Evolutionary conservation across 2,797 vertebrate genomes (phyloP).

Genomic region (Neosilurus hyrtlii): DNA sequence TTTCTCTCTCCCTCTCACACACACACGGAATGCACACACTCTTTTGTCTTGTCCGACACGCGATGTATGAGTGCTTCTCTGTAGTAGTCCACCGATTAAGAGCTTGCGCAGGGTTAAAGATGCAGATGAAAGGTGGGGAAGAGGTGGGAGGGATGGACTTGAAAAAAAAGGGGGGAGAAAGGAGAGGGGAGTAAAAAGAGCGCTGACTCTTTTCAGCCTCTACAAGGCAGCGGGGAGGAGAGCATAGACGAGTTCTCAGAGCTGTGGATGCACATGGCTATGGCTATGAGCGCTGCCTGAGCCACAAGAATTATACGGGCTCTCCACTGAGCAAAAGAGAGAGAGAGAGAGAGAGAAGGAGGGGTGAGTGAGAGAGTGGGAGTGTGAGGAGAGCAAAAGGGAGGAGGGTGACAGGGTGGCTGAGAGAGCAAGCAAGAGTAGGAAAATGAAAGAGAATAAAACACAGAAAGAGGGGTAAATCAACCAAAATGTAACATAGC

Average conservation of each 20-base stretch:
- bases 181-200: constrained; percentile 6
- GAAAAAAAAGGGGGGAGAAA: constrained; percentile 11
- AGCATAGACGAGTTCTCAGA: constrained; percentile 85
- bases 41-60: constrained; percentile 23
- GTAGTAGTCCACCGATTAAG: constrained; percentile 41
- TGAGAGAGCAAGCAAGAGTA: constrained; percentile 20
- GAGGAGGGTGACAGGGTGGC: constrained; percentile 36
- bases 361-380: constrained; percentile 38
- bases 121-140: constrained; percentile 32
- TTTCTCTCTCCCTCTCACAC: constrained; percentile 22
- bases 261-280: constrained; percentile 91
- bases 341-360: constrained; percentile 38
- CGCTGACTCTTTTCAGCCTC: constrained; percentile 77
- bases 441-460: constrained; percentile 3
- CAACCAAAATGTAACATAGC: constrained; percentile 66
- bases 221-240: constrained; percentile 81
- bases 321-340: constrained; percentile 41
- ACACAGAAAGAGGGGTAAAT: constrained; percentile 41
- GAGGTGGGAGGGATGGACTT: constrained; percentile 19
- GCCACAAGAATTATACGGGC: constrained; percentile 53
- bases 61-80: constrained; percentile 34
- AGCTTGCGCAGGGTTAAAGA: constrained; percentile 25
- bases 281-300: constrained; percentile 81
- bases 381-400: constrained; percentile 42
- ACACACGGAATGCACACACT: constrained; percentile 13